A percentile compares a stretch with the other conserved stretches of the same genome.
Conservation (phyloP, 37 sponge, comb jelly and placozoan genomes). For the Ianthella basta region DNA sequence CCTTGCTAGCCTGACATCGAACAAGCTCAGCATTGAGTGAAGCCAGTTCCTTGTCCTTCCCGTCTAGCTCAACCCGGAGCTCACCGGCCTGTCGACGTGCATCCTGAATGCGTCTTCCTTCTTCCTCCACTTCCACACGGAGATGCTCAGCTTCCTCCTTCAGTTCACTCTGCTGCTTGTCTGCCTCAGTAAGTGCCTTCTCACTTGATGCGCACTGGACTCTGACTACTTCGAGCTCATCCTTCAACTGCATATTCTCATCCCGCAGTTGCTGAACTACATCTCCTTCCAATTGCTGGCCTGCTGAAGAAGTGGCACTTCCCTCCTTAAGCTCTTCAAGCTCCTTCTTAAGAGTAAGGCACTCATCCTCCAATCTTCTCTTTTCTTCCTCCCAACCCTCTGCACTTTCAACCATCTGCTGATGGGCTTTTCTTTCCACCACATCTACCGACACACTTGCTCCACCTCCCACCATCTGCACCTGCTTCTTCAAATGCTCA, state of each 20-base stretch:
- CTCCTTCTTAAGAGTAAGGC: too few species aligned
- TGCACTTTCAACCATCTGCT: too few species aligned
- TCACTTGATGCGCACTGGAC: neutral
- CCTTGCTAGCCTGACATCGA: neutral
- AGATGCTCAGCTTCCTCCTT: neutral
- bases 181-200: neutral
- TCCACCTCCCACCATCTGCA: neutral
- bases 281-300: neutral
- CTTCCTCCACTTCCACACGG: neutral
- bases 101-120: neutral
- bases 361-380: too few species aligned
- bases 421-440: too few species aligned
- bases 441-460: too few species aligned
- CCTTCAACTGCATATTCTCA: neutral
- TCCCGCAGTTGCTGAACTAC: neutral
- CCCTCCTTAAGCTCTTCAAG: too few species aligned
- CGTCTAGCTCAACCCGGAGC: neutral
- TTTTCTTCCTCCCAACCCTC: too few species aligned
- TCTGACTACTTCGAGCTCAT: neutral
- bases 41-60: neutral
- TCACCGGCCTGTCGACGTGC: neutral
- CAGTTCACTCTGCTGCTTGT: neutral
- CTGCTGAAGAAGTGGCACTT: too few species aligned
- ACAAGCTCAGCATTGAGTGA: neutral
- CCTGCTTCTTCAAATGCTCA: neutral